Base-by-base conservation (phyloP, 2,888 invertebrate genomes). In the Metalampra italica region DNA sequence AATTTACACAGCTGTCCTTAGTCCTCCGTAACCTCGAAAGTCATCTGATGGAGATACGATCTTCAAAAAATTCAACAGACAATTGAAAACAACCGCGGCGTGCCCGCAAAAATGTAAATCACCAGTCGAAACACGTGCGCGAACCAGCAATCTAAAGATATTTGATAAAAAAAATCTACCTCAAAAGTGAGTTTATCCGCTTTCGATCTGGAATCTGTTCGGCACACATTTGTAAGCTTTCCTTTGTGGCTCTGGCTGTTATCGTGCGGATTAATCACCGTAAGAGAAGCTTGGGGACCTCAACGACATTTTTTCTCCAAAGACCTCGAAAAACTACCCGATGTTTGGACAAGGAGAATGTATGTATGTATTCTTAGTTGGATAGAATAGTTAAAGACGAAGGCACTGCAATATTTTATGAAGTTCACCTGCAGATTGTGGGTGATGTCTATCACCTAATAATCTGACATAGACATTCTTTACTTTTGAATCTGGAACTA, bases 191-290 rank as follows among this genome's bases (percentile, higher is more conserved):
- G 75, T 82, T 86, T 87, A 87, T 87, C 87, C 73, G 79, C 82
- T 85, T 79, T 78, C 68, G 68, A 86, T 86, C 85, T 80, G 75
- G 76, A 81, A 85, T 85, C 86, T 84, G 76, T 81, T 82, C 78
- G 78, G 85, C 80, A 85, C 86, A 87, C 80, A 85, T 85, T 84
- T 82, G 75, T 77, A 61, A 57, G 75, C 75, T 22, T 22, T 22
- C 22, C 78, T 81, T 82, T 84, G 78, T 69, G 78, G 71, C 54
- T 68, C 22, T 69, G 78, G 71, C 53, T 67, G 71, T 83, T 87
- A 87, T 87, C 87, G 62, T 62, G 43, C 56, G 80, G 79, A 75
- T 81, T 73, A 72, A 74, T 74, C 74, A 58, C 56, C 48, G 58
- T 56, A 57, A 62, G 62, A 60, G 67, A 67, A 61, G 57, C 64